Percentiles rank a stretch among this genome's conserved stretches.
Conservation (phyloP, 2,797 vertebrate genomes). For the Rhinogobio ventralis region DNA sequence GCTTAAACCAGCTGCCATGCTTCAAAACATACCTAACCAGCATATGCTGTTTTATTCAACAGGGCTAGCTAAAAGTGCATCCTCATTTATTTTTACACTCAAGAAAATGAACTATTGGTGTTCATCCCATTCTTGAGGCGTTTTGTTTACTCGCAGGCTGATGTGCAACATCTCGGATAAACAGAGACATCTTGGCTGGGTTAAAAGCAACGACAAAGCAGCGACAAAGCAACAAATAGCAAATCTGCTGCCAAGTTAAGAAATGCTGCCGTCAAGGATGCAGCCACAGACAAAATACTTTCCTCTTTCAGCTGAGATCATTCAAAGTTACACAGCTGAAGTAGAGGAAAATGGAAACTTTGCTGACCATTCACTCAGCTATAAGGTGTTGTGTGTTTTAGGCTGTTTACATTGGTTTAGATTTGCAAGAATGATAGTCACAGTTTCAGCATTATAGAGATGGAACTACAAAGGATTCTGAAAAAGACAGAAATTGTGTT, state of each 20-base stretch:
- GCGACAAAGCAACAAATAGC: constrained; percentile 46
- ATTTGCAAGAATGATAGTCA: not conserved
- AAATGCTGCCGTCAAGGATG: constrained; percentile 49
- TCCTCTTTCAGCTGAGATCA: constrained; percentile 34
- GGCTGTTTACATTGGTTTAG: not conserved
- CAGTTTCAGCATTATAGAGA: not conserved
- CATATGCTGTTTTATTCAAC: too few species aligned
- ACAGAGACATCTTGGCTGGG: constrained; percentile 43
- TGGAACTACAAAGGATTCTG: not conserved
- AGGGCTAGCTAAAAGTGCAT: not conserved
- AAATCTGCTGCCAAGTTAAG: constrained; percentile 42
- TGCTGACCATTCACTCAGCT: not conserved
- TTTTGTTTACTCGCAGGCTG: constrained; percentile 29
- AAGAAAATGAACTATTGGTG: constrained; percentile 11
- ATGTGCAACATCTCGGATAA: constrained; percentile 43
- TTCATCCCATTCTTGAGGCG: constrained; percentile 21
- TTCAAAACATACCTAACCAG: too few species aligned
- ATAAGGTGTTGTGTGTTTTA: constrained; percentile 11
- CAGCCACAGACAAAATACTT: constrained; percentile 59
- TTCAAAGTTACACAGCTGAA: not conserved
- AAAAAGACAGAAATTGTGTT: constrained; percentile 1
- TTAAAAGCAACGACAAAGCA: constrained; percentile 16
- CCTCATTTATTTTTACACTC: not conserved
- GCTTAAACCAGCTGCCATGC: too few species aligned
- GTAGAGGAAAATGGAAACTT: not conserved